Conservation (phyloP, 2,797 vertebrate species). For the Molossus alvarezi region DNA sequence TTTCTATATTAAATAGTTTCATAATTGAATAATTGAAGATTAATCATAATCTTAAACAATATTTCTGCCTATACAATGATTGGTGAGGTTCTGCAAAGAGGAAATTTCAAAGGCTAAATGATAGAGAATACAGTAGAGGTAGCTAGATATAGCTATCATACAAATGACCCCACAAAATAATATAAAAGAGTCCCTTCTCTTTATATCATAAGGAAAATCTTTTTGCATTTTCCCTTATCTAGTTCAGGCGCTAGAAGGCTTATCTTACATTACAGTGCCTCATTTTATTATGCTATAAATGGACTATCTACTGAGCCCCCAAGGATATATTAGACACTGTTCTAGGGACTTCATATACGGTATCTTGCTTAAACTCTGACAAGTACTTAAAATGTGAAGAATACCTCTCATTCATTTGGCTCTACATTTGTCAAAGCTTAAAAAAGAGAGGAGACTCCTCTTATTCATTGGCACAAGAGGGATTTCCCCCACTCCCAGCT, state of each 20-base stretch:
- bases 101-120: background rate
- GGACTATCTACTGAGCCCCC: background rate
- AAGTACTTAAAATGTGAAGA: background rate
- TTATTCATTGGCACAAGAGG: background rate
- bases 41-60: slow-evolving; percentile 8
- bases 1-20: background rate
- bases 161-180: background rate
- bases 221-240: background rate
- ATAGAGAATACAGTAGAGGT: background rate
- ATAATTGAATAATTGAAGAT: background rate
- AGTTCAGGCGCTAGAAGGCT: background rate
- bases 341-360: background rate
- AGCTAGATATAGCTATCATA: background rate
- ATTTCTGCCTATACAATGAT: background rate
- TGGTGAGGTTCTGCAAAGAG: no score
- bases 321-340: background rate
- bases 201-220: background rate
- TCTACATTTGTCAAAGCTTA: slow-evolving; percentile 38
- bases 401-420: background rate
- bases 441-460: background rate
- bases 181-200: background rate
- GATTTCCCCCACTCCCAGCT: background rate
- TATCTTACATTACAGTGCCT: background rate
- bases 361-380: slow-evolving; percentile 48
- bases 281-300: background rate